Evolutionary conservation across 2,888 invertebrate species (phyloP).

Genomic region (Neoascia interrupta): DNA sequence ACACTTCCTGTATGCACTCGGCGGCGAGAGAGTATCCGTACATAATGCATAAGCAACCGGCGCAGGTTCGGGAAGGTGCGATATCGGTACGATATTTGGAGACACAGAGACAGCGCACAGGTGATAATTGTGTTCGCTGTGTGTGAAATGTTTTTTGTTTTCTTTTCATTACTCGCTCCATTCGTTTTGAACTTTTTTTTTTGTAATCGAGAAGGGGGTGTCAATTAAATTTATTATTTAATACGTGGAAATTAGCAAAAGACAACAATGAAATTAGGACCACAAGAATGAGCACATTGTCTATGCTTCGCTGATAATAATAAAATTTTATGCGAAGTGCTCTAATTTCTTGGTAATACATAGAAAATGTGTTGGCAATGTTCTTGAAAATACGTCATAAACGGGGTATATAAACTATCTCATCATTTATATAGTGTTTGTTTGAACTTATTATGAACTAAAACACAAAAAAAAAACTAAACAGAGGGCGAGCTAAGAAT

Average conservation of each 20-base stretch:
- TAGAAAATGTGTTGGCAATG: no score
- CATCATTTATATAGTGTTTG: no score
- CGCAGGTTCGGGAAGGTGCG: slow-evolving; percentile 16
- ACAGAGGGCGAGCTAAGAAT: no score
- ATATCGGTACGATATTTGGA: slow-evolving; percentile 25
- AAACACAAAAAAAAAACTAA: no score
- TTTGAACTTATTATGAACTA: no score
- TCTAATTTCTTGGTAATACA: no score
- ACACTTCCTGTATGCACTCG: slow-evolving; percentile 61
- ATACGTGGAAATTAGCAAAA: slow-evolving; percentile 12
- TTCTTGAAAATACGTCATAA: no score
- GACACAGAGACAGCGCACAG: slow-evolving; percentile 8
- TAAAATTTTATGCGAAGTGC: neutral
- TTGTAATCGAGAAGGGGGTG: slow-evolving; percentile 5
- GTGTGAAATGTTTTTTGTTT: slow-evolving; percentile 21
- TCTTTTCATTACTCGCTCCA: neutral
- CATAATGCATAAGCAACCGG: slow-evolving; percentile 7
- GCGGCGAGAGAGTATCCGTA: no score
- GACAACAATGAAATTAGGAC: neutral
- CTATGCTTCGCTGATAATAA: neutral
- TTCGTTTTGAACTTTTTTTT: slow-evolving; percentile 2
- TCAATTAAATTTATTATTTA: slow-evolving; percentile 21
- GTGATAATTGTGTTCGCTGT: slow-evolving; percentile 35
- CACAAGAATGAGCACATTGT: neutral
- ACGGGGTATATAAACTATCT: no score